Evolutionary conservation across 2,888 invertebrate genomes (phyloP), one percentile per base, ranked within the genome.

Genomic region (Gandaritis pyraliata): DNA sequence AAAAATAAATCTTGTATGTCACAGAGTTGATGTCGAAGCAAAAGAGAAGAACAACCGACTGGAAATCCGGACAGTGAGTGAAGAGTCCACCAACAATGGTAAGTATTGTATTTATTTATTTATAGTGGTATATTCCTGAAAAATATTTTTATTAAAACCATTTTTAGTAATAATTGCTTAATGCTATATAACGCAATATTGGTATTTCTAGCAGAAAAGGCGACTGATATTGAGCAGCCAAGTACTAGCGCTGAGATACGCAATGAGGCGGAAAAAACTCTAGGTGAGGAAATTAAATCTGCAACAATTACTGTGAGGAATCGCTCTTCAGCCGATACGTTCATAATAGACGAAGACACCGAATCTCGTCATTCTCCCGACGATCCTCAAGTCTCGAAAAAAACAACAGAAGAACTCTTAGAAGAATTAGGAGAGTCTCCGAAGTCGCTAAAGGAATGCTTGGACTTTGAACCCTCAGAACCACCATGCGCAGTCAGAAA

Each of bases 271-370:
- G 78, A 76, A 58, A 73, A 76, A 62, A 68, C 63, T 57, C 62
- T 86, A 89, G 88, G 87, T 90, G 88, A 90, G 88, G 77, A 77
- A 63, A 68, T 66, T 67, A 77, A 73, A 75, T 71, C 72, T 81
- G 80, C 83, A 77, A 81, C 84, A 72, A 73, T 81, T 71, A 64
- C 73, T 71, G 68, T 78, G 75, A 60, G 64, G 72, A 75, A 71
- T 74, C 86, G 88, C 82, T 84, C 84, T 63, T 90, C 91, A 55
- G 83, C 83, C 64, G 91, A 91, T 39, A 90, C 89, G 47, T 72
- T 87, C 33, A 78, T 90, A 58, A 30, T 48, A 13, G 48, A 47
- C 13, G 47, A 30, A 30, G 33, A 48, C n/a, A 33, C 30, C 15
- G 23, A 18, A 46, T 15, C 33, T 2, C 48, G 15, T 8, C 29